Conservation (phyloP, 2,113 vertebrate genomes). For the Rhinoptilus africanus region DNA sequence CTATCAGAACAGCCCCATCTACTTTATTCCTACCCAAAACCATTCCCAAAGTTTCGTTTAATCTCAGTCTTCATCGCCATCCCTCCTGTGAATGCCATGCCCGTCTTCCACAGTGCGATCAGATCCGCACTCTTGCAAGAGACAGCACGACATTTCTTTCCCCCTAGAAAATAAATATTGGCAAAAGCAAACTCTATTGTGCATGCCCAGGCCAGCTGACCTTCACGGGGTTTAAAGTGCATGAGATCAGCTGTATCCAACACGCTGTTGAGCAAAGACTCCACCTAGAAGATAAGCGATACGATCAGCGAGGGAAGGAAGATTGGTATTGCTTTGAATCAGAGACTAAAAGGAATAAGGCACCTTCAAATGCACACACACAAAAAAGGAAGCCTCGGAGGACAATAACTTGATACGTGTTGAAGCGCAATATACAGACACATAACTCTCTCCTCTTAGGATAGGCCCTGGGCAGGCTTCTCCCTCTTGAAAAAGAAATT, state of each 20-base stretch:
- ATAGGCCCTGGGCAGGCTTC: not conserved
- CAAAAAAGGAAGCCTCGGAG: not conserved
- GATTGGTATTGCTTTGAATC: not conserved
- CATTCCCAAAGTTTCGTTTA: not conserved
- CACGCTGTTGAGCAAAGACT: not conserved
- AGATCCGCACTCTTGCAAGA: fast-evolving
- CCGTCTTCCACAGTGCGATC: fast-evolving
- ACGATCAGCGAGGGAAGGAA: not conserved
- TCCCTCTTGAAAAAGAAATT: not conserved
- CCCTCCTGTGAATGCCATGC: fast-evolving
- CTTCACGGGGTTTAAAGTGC: not conserved
- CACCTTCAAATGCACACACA: not conserved
- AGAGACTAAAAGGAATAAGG: not conserved
- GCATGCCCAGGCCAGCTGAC: fast-evolving
- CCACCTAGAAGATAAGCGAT: not conserved
- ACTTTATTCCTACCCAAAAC: not conserved
- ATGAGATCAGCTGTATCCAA: not conserved
- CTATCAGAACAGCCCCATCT: not conserved
- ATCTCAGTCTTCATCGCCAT: not conserved
- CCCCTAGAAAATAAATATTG: not conserved
- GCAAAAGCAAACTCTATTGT: not conserved
- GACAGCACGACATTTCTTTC: fast-evolving
- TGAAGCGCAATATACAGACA: not conserved
- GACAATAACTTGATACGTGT: not conserved
- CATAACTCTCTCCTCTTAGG: not conserved